A percentile compares a stretch with the other conserved stretches of the same genome.
phyloP scores from a whole-genome alignment of 1,140 invertebrate species.

The Listronotus bonariensis region DNA sequence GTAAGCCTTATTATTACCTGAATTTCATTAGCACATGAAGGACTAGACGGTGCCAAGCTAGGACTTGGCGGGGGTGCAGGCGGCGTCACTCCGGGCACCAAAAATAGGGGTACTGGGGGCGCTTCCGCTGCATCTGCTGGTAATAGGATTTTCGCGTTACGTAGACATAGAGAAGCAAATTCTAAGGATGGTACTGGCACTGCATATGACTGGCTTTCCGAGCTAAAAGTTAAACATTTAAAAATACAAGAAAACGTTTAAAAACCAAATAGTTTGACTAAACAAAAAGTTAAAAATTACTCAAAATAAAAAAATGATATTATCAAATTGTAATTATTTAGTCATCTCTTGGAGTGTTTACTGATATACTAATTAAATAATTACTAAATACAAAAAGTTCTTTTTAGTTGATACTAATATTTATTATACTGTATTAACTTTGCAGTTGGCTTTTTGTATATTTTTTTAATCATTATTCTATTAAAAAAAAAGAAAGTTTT shows the following conservation, averaged over 20 bases:
- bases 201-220: slow-evolving; percentile 72
- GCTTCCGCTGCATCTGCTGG: slow-evolving; percentile 49
- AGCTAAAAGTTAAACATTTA: slow-evolving; percentile 43
- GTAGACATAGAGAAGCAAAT: slow-evolving; percentile 85
- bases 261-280: background rate
- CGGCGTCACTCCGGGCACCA: slow-evolving; percentile 51
- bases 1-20: slow-evolving; percentile 13
- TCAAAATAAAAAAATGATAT: no score
- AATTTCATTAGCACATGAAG: slow-evolving; percentile 43
- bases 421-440: no score
- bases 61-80: slow-evolving; percentile 47
- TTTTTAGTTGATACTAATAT: no score
- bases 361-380: no score
- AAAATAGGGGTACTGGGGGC: slow-evolving; percentile 48
- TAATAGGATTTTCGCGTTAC: slow-evolving; percentile 77
- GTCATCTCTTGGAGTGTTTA: no score
- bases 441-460: no score
- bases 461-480: no score
- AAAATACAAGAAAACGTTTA: background rate
- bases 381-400: no score
- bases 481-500: no score
- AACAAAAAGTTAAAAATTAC: no score
- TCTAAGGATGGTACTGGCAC: slow-evolving; percentile 87
- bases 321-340: no score
- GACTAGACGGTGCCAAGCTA: slow-evolving; percentile 54